Conservation (phyloP, 2,113 vertebrate genomes). For the Hystrix cristata region DNA sequence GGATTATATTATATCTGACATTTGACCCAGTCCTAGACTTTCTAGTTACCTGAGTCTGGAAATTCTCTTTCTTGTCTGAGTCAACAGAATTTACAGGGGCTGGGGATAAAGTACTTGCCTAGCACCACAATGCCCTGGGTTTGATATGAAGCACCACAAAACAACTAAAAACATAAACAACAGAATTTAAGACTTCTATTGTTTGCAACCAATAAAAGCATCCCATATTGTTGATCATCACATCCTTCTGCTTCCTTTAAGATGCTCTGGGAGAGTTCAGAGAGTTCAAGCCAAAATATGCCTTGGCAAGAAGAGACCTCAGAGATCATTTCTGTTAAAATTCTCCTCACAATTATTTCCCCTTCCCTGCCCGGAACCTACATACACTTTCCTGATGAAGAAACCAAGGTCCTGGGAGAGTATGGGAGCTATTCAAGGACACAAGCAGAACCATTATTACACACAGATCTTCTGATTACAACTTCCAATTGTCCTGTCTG, state of each 20-base stretch:
- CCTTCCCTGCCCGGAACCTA: not conserved
- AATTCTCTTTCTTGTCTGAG: constrained; percentile 50
- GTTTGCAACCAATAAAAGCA: not conserved
- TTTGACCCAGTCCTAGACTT: not conserved
- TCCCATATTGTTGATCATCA: not conserved
- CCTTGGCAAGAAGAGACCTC: not conserved
- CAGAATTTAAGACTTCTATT: constrained; percentile 5
- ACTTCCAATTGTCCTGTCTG: not conserved
- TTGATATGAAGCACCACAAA: not conserved
- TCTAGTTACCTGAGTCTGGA: constrained; percentile 14
- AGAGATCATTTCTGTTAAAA: not conserved
- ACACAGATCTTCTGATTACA: not conserved
- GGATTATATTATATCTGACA: not conserved
- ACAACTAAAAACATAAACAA: not conserved
- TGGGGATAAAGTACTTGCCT: not conserved
- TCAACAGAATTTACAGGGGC: not conserved
- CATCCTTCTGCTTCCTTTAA: constrained; percentile 44
- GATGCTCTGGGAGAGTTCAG: not conserved
- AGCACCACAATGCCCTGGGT: not conserved
- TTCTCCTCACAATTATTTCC: not conserved
- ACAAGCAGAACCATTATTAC: not conserved
- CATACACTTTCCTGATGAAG: not conserved
- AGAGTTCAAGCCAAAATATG: constrained; percentile 17
- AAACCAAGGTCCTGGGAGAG: constrained; percentile 25
- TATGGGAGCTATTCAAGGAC: not conserved